phyloP scores from a whole-genome alignment of 1,140 invertebrate genomes.

The Onthophagus taurus region DNA sequence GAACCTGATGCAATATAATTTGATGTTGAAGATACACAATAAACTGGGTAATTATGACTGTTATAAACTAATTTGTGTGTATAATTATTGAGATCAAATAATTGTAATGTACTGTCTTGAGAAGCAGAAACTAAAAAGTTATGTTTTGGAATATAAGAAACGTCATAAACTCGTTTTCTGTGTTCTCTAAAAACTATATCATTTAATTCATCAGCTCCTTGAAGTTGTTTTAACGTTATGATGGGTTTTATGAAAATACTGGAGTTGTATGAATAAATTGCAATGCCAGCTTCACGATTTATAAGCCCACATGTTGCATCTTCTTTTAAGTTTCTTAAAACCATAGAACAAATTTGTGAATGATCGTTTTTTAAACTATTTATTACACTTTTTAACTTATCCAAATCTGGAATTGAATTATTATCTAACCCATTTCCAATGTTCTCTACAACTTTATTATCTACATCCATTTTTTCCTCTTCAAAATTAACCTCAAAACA shows the following conservation, averaged over 20 bases:
- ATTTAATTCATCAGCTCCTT: slow-evolving; percentile 12
- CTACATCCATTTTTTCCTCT: slow-evolving; percentile 13
- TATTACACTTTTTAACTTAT: slow-evolving; percentile 18
- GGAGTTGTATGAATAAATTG: slow-evolving; percentile 30
- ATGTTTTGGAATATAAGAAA: slow-evolving; percentile 20
- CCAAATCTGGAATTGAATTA: neutral
- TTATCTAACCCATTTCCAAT: slow-evolving; percentile 11
- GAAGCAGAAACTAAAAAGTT: slow-evolving; percentile 27
- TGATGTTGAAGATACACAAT: slow-evolving; percentile 69
- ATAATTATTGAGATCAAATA: slow-evolving; percentile 19
- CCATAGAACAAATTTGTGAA: slow-evolving; percentile 22
- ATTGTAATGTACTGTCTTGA: slow-evolving; percentile 23
- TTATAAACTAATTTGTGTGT: slow-evolving; percentile 31
- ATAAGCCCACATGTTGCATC: slow-evolving; percentile 28
- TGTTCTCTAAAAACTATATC: slow-evolving; percentile 28
- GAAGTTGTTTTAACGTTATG: slow-evolving; percentile 16
- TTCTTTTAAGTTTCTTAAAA: slow-evolving; percentile 27
- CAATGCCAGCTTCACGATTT: slow-evolving; percentile 23
- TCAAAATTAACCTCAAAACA: slow-evolving; percentile 26
- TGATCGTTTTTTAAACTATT: slow-evolving; percentile 20
- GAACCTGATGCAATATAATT: slow-evolving; percentile 75
- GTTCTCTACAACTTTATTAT: slow-evolving; percentile 3
- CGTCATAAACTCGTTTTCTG: slow-evolving; percentile 27
- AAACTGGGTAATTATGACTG: slow-evolving; percentile 80
- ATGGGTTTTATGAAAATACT: slow-evolving; percentile 17